phyloP scores from a whole-genome alignment of 2,888 invertebrate species.

The Synergus umbraculus region DNA sequence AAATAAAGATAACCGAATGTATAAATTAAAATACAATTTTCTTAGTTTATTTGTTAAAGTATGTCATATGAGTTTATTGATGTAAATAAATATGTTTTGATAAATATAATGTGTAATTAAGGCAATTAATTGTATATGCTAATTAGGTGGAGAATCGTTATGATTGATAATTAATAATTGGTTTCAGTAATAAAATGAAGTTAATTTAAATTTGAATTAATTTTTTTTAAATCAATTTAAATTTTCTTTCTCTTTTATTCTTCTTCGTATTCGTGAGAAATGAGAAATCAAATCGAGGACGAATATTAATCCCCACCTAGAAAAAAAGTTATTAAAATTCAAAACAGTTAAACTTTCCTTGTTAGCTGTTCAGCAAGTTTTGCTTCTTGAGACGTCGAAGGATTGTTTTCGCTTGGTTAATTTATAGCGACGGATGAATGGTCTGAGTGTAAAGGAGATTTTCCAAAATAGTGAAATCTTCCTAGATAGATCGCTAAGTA shows the following conservation, averaged over 20 bases:
- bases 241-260: neutral
- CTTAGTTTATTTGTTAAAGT: neutral
- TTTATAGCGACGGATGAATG: neutral
- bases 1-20: no score
- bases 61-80: neutral
- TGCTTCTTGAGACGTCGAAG: neutral
- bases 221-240: neutral
- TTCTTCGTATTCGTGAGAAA: neutral
- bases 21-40: no score
- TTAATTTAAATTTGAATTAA: neutral
- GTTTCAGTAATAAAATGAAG: no score
- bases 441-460: neutral
- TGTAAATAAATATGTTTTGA: neutral
- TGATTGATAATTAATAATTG: neutral
- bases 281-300: neutral
- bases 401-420: slow-evolving; percentile 1
- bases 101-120: neutral
- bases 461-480: neutral
- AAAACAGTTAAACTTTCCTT: neutral
- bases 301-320: neutral
- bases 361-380: neutral
- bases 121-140: neutral
- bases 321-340: neutral
- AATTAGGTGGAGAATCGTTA: neutral
- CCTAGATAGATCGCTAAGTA: neutral